Base-by-base conservation (phyloP, 2,888 invertebrate species). In the Ceraclea dissimilis region DNA sequence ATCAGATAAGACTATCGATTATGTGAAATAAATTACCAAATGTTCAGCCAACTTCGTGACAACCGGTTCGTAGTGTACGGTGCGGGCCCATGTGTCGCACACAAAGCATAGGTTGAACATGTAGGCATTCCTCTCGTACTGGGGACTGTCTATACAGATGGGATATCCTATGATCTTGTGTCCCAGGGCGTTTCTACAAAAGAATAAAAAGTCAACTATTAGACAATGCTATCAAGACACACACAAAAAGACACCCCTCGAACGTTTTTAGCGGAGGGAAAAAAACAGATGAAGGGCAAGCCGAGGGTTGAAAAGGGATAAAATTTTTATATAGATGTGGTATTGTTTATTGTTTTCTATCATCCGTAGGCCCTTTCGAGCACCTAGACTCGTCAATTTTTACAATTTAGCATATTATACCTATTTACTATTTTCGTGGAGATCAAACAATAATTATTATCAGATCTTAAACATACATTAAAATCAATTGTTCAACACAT, bases 81-180 rank as follows among this genome's bases (percentile, higher is more conserved):
- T 93, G 56, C 92, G 82, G 1, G 93, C 88, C 77, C 87, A 85
- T 52, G 90, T 87, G 68, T 93, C 91, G 67, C 93, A 95, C 0
- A 96, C 93, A 69, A 97, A 93, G 71, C 95, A 95, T 26, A 94
- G 73, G 74, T 97, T 97, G 75, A 97, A 97, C 60, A 94, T 87
- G 66, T 93, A 90, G n/a, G 92, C 91, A 73, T 97, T 97, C 53
- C 97, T 79, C 13, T 87, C 86, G 73, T 97, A 97, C 66, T 91
- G 88, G 51, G 88, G 83, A 71, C 89, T 86, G 65, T 91, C 88
- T 57, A 97, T 94, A 62, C 88, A 82, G 43, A 95, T 90, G 0
- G 96, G 96, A 71, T 90, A 95, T 0, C 95, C 95, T 16, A 96
- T 80, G 63, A 96, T 91, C 75, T 95, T 95, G 66, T 88, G 86